Percentiles rank a stretch among this genome's conserved stretches.
Conservation (phyloP, 2,888 invertebrate species). For the Pyrocoelia pectoralis region DNA sequence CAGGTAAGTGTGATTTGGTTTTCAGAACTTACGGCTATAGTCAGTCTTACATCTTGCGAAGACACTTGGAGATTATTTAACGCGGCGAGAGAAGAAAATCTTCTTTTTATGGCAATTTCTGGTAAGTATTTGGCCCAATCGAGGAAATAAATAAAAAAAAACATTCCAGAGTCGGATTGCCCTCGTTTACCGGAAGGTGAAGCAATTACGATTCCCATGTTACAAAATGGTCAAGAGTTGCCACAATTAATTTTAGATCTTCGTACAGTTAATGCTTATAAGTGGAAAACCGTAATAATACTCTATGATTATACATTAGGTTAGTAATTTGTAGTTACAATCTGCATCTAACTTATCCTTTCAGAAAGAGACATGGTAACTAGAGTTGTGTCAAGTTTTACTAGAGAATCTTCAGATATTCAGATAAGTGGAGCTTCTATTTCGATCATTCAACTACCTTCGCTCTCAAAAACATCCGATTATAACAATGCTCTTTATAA, state of each 20-base stretch:
- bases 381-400: constrained; percentile 68
- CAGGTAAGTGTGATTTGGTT: background rate
- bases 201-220: constrained; percentile 76
- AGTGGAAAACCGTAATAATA: constrained; percentile 77
- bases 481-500: constrained; percentile 48
- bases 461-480: constrained; percentile 43
- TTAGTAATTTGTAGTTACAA: constrained; percentile 56
- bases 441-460: constrained; percentile 51
- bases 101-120: constrained; percentile 78
- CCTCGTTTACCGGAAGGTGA: constrained; percentile 73
- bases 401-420: constrained; percentile 50
- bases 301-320: constrained; percentile 78
- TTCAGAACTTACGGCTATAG: constrained; percentile 74
- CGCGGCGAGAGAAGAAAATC: constrained; percentile 68
- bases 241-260: constrained; percentile 82
- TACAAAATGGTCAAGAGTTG: constrained; percentile 75
- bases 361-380: constrained; percentile 72
- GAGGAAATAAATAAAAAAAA: background rate
- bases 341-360: constrained; percentile 28
- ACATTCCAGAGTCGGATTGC: constrained; percentile 73
- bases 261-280: constrained; percentile 68
- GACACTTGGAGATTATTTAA: constrained; percentile 78
- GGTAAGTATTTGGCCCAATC: constrained; percentile 52
- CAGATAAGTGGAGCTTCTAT: constrained; percentile 48
- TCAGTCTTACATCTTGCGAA: constrained; percentile 77